Conservation (phyloP, 2,888 invertebrate species). For the Coelopa pilipes region DNA sequence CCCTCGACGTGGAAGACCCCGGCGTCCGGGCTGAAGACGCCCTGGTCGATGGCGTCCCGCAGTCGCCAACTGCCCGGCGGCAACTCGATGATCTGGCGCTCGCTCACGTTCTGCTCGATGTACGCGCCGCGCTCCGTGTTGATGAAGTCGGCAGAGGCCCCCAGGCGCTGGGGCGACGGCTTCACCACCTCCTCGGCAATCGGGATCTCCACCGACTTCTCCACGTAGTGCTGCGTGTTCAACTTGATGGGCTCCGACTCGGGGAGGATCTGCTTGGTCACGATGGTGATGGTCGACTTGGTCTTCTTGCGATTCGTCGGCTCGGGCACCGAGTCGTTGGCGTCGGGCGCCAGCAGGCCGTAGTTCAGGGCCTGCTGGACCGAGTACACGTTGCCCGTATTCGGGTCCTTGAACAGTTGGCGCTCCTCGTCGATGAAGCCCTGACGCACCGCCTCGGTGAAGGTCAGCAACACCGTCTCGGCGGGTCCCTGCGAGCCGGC, state of each 20-base stretch:
- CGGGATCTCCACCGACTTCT: conserved; percentile 64
- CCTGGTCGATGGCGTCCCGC: conserved; percentile 83
- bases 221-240: conserved; percentile 58
- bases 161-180: conserved; percentile 58
- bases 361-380: conserved; percentile 82
- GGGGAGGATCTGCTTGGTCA: conserved; percentile 69
- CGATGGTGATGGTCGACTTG: conserved; percentile 71
- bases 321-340: conserved; percentile 68
- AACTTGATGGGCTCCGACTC: conserved; percentile 61
- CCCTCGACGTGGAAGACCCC: conserved; percentile 89
- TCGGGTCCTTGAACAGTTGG: conserved; percentile 81
- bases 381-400: conserved; percentile 77
- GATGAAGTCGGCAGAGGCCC: conserved; percentile 64
- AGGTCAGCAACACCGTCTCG: conserved; percentile 73
- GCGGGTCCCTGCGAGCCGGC: conserved; percentile 70
- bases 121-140: conserved; percentile 68
- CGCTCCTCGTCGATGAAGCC: conserved; percentile 84
- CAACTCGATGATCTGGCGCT: conserved; percentile 79
- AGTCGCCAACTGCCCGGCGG: conserved; percentile 87
- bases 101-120: conserved; percentile 65
- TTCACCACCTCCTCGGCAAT: conserved; percentile 55
- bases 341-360: conserved; percentile 75
- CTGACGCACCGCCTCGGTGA: conserved; percentile 80
- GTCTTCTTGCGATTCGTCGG: conserved; percentile 66
- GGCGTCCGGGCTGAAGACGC: conserved; percentile 82